These are phyloP conservation scores for Bacillus rossius DNA, from an alignment of 1,140 invertebrate genomes.

Conservation along the genomic window DNA sequence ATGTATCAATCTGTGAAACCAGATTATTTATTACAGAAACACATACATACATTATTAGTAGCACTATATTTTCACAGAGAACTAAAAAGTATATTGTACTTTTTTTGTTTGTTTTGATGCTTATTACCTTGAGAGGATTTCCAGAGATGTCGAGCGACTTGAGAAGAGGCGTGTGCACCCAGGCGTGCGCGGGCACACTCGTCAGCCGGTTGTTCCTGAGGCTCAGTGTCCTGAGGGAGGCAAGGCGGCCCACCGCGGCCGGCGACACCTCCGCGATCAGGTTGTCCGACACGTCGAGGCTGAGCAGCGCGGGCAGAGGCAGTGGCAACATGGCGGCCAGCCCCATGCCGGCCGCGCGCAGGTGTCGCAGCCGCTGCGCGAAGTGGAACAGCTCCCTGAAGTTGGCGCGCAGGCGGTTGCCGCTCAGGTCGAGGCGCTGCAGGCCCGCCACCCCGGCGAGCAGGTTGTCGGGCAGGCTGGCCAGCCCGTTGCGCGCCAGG, in stretches of 20 bases:
- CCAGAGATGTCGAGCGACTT: slow-evolving; percentile 56
- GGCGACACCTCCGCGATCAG: slow-evolving; percentile 55
- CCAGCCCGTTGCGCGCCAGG: slow-evolving; percentile 73
- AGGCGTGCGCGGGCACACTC: slow-evolving; percentile 56
- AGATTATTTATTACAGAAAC: no score
- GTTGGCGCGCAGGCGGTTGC: slow-evolving; percentile 76
- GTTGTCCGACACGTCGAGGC: slow-evolving; percentile 71
- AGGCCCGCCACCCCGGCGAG: slow-evolving; percentile 76
- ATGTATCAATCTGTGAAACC: no score
- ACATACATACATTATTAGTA: no score
- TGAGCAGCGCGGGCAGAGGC: slow-evolving; percentile 62
- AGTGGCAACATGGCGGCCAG: slow-evolving; percentile 65
- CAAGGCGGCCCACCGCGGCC: slow-evolving; percentile 55
- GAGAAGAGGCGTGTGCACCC: slow-evolving; percentile 49
- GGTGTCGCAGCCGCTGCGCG: slow-evolving; percentile 67
- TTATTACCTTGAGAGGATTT: slow-evolving; percentile 54
- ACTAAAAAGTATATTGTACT: no score
- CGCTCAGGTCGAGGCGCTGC: slow-evolving; percentile 70
- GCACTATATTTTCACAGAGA: no score
- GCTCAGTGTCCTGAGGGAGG: slow-evolving; percentile 56
- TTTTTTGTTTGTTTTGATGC: no score
- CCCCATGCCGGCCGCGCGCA: slow-evolving; percentile 68
- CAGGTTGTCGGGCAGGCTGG: slow-evolving; percentile 81
- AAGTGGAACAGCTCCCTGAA: slow-evolving; percentile 89
- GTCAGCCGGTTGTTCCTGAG: slow-evolving; percentile 60